Percentiles rank a stretch among this genome's conserved stretches.
Conservation (phyloP, 2,888 invertebrate species). For the Eueremaeus valkanovi region DNA sequence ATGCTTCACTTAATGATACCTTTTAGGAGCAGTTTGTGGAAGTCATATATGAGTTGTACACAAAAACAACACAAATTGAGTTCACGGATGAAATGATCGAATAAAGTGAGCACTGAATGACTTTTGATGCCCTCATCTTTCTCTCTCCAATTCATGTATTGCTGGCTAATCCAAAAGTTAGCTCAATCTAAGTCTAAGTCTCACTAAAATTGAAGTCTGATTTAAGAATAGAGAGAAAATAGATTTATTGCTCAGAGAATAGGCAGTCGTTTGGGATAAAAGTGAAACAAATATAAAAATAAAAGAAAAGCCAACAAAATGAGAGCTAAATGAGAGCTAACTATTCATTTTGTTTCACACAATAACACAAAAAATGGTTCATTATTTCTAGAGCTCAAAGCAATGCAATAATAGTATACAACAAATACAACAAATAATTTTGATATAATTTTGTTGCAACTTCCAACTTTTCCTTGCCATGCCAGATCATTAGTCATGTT, state of each 20-base stretch:
- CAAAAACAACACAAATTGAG: background rate
- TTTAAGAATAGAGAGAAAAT: background rate
- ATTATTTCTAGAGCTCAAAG: too few species aligned
- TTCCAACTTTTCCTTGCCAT: too few species aligned
- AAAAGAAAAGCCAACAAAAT: background rate
- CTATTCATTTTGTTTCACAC: background rate
- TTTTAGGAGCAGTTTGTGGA: background rate
- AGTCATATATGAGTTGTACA: background rate
- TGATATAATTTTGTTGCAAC: too few species aligned
- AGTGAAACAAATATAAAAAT: background rate
- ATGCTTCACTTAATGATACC: background rate
- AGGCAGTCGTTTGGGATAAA: background rate
- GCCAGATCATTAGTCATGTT: too few species aligned
- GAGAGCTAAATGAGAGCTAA: background rate
- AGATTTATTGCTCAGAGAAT: constrained; percentile 1
- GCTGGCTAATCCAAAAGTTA: background rate
- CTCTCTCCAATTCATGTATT: background rate
- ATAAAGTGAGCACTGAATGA: background rate
- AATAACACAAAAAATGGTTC: too few species aligned
- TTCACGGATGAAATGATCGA: constrained; percentile 10
- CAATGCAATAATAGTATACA: too few species aligned
- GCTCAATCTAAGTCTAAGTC: background rate
- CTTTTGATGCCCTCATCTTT: background rate
- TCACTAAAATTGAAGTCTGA: constrained; percentile 2
- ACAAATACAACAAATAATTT: too few species aligned